Base-by-base conservation (phyloP, 92 coral and sea anemone species). In the Meandrina meandrites region DNA sequence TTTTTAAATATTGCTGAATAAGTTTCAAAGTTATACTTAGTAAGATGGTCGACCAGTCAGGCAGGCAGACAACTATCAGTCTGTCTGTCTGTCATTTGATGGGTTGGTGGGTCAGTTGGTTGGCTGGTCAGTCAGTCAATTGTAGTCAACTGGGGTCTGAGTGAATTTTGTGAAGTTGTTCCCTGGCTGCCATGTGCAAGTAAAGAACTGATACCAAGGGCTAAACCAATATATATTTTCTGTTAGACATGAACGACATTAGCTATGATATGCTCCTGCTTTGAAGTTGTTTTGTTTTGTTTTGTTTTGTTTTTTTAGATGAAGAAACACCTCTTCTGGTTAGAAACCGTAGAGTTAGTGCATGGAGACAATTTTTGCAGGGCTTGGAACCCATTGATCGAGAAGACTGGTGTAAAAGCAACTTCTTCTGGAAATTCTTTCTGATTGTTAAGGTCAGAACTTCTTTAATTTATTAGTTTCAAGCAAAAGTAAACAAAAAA, bases 381-480 rank as follows among this genome's bases (percentile, higher is more conserved):
- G 98, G 91, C 22, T 76, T 94, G 68, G 53, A 78, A 79, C 98
- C 98, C 50, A 86, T 90, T 76, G 91, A 87, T 30, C 50, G 81
- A 32, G 85, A 87, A 71, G 96, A 93, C 34, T 89, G 94, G 94
- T 50, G 79, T 62, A 88, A 73, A 7, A 88, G 95, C 48, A 94
- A 93, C 18, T 48, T 85, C 19, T 50, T 84, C 51, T 78, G 88
- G 58, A 96, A 90, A 81, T 73, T 90, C 17, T 94, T 94, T 75
- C 54, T 91, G 74, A 73, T 93, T 27, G 88, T 83, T 54, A 96
- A 96, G 95, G 98, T 95, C 79, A 47, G 85, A 4, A 14, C 54
- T 56, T 75, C 45, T 32, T 82, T 9, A 13, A 4, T 40, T 40
- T n/a, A n/a, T n/a, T n/a, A n/a, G n/a, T 45, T 45, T 8, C 48